Evolutionary conservation across 2,888 invertebrate genomes (phyloP), one percentile per base, ranked within the genome.

Genomic region (Himalopsyche japonica): DNA sequence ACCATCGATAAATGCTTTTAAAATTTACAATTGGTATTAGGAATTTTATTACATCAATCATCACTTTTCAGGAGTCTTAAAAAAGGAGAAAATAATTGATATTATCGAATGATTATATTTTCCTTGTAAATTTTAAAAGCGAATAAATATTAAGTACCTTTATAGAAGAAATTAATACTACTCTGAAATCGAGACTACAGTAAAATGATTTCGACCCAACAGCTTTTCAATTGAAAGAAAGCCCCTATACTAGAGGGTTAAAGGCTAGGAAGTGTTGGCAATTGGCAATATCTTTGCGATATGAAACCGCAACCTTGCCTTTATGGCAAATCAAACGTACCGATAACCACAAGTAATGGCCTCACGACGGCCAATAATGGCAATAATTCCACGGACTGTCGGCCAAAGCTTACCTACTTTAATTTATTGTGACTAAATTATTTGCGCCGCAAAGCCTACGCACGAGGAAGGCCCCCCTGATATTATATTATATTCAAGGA

Each of bases 271-370:
- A 34, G 76, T 76, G 76, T 76, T 76, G 18, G 76, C 57, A 57
- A 57, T 57, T 20, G 57, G 57, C 57, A 76, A 76, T 76, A 34
- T 76, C 76, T 76, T 76, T 76, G 76, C 57, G 57, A 57, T 57
- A 57, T 76, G 30, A 76, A 34, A 76, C 76, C 76, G 76, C 76
- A 76, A 76, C 76, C 32, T 32, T 76, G 32, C 76, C 30, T 32
- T 32, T 30, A 30, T 32, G 34, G 34, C 32, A 76, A 34, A 76
- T 76, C 76, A 76, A 76, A 32, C 76, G 76, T 32, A 34, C 76
- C 76, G 34, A 76, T 76, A 76, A 76, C 76, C 76, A 76, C 76
- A 76, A 76, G 34, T 76, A 32, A 76, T 76, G 76, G 76, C 57
- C 57, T 57, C 57, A 57, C 57, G 20, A 57, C 57, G 57, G 57